phyloP scores from a whole-genome alignment of 2,113 vertebrate genomes.

The Stomatorhinus ivindoensis region DNA sequence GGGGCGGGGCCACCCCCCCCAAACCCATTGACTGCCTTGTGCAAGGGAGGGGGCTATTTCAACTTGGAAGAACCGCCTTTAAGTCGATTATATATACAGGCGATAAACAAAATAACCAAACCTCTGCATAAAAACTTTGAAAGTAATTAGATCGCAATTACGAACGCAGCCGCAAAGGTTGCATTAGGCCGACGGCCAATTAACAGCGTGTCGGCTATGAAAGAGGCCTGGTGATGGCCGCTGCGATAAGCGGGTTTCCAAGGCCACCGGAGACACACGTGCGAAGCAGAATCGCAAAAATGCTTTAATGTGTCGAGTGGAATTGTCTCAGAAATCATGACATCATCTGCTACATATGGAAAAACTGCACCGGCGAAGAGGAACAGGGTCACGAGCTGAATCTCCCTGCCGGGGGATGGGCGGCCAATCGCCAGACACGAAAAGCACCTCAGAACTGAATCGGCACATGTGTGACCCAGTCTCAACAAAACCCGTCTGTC shows the following conservation, averaged over 20 bases:
- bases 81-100: background rate
- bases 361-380: background rate
- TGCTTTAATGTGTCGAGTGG: background rate
- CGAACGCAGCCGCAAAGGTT: background rate
- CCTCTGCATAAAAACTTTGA: background rate
- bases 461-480: background rate
- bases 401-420: background rate
- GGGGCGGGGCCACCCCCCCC: slow-evolving; percentile 1
- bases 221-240: background rate
- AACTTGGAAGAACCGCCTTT: background rate
- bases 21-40: background rate
- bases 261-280: background rate
- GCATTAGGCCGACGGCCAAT: background rate
- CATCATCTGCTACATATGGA: background rate
- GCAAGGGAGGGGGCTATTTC: background rate
- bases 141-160: background rate
- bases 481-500: background rate
- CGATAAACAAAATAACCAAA: background rate
- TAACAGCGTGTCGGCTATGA: background rate
- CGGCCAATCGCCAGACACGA: background rate
- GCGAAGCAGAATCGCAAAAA: background rate
- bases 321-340: background rate
- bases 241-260: background rate
- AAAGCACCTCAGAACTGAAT: background rate
- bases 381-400: background rate